These are phyloP conservation scores for Dasysyrphus tricinctus DNA, from an alignment of 2,888 invertebrate genomes.

Conservation along the genomic window DNA sequence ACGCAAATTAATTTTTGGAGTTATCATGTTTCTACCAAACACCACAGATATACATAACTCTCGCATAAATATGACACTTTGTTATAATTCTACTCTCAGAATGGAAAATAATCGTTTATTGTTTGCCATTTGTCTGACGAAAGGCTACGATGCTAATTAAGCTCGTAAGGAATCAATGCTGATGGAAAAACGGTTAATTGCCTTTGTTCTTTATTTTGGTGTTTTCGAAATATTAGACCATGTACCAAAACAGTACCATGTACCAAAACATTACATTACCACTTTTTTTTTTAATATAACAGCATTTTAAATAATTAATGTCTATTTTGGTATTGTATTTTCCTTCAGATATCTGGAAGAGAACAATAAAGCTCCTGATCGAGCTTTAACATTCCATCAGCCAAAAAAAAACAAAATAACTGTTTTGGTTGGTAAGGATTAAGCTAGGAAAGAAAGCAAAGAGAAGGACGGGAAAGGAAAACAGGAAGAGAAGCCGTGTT, in stretches of 20 bases:
- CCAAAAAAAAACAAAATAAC: neutral
- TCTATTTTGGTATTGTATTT: neutral
- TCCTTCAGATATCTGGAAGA: neutral
- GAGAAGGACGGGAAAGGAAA: neutral
- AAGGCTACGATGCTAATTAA: neutral
- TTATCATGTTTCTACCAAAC: no score
- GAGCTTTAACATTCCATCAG: conserved; percentile 40
- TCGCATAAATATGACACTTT: no score
- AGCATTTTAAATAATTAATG: neutral
- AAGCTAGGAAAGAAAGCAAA: no score
- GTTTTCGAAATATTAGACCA: neutral
- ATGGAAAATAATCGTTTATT: no score
- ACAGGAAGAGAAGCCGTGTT: neutral
- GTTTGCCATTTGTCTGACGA: no score
- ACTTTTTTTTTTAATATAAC: neutral
- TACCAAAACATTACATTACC: neutral
- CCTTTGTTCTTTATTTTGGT: neutral
- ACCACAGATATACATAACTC: no score
- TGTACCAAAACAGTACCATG: neutral
- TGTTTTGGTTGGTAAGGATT: neutral
- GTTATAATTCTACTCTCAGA: no score
- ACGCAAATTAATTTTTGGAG: no score
- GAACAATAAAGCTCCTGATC: neutral
- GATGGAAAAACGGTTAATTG: neutral
- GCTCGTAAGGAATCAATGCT: neutral